phyloP scores from a whole-genome alignment of 2,888 invertebrate genomes.

The Cheilosia vernalis region DNA sequence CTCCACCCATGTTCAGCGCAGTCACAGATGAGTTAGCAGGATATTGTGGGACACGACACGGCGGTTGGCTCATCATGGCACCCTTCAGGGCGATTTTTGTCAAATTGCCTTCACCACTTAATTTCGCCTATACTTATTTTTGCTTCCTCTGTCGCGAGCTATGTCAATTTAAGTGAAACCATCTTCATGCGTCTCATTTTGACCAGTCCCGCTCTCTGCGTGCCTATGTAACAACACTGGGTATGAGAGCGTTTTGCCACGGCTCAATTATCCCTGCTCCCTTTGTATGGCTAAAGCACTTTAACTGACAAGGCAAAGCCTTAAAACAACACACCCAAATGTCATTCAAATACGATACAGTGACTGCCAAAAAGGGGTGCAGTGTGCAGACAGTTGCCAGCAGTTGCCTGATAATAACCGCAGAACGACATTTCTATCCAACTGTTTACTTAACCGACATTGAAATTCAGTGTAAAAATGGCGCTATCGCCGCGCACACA shows the following conservation, averaged over 20 bases:
- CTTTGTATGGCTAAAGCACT: constrained; percentile 14
- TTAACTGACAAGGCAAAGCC: constrained; percentile 57
- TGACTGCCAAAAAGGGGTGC: constrained; percentile 10
- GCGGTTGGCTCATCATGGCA: no score
- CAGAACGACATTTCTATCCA: constrained; percentile 23
- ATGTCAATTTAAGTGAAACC: neutral
- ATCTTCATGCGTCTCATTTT: neutral
- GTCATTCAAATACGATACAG: constrained; percentile 56
- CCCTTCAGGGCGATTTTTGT: no score
- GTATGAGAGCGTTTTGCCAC: neutral
- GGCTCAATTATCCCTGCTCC: constrained; percentile 21
- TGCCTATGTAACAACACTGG: neutral
- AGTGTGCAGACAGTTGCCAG: neutral
- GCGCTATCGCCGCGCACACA: constrained; percentile 41
- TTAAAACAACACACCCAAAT: constrained; percentile 69
- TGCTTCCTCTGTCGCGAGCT: no score
- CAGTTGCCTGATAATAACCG: constrained; percentile 32
- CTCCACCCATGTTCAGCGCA: no score
- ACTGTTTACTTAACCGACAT: constrained; percentile 71
- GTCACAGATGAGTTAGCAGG: no score
- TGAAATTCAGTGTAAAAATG: constrained; percentile 69
- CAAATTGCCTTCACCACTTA: no score
- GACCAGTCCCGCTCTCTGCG: no score
- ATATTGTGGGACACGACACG: no score
- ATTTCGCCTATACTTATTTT: no score